A percentile compares a stretch with the other conserved stretches of the same genome.
Evolutionary conservation across 2,113 vertebrate species (phyloP).

Genomic region (Hyperopisus bebe): DNA sequence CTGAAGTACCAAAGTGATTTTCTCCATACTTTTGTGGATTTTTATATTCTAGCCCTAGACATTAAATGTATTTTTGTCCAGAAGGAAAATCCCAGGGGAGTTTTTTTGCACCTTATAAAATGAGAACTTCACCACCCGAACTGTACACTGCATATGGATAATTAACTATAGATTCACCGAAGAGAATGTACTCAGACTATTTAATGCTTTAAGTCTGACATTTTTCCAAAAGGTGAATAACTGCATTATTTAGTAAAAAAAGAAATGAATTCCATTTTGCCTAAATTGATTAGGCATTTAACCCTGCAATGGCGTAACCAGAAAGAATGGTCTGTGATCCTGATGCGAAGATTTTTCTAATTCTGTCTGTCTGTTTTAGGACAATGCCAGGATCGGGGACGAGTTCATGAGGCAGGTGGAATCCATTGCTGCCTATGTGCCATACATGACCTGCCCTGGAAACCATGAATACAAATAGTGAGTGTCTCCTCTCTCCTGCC

Average conservation of each 20-base stretch:
- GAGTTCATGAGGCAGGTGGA: conserved; percentile 79
- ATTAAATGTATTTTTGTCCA: background rate
- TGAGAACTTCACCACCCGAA: background rate
- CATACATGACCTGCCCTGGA: conserved; percentile 82
- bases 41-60: background rate
- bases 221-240: background rate
- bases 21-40: background rate
- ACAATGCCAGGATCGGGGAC: conserved; percentile 70
- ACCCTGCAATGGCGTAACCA: background rate
- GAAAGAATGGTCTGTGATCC: background rate
- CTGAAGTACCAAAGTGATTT: background rate
- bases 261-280: background rate
- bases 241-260: background rate
- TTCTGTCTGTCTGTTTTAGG: conserved; percentile 46
- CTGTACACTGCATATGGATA: background rate
- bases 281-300: background rate
- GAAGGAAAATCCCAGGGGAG: background rate
- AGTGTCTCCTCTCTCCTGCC: conserved; percentile 35
- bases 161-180: background rate
- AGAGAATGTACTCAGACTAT: background rate
- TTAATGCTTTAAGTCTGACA: background rate
- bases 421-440: conserved; percentile 73
- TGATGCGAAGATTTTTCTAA: background rate
- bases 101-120: background rate
- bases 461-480: conserved; percentile 77